Base-by-base conservation (phyloP, 2,113 vertebrate genomes). In the Tachuris rubrigastra region DNA sequence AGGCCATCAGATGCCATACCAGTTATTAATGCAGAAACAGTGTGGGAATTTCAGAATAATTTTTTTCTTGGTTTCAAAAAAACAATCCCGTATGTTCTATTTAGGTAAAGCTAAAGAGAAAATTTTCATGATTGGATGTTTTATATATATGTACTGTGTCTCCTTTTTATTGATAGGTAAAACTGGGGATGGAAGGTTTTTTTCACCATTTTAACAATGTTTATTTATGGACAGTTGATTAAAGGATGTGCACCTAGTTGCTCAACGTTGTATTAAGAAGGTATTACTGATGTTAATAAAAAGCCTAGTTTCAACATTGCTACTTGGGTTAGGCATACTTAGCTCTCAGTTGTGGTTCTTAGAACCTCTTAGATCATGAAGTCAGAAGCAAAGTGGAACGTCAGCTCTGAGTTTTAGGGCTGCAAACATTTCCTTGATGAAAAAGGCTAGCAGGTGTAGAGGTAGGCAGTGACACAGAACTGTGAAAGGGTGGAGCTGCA, bases 271-370 rank as follows among this genome's bases (percentile, higher is more conserved):
- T 86, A 85, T 96, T 95, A 94, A 96, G 96, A 94, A 97, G 94
- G 88, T 97, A 94, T 95, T 98, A 95, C 85, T 95, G 93, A 80
- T 93, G 91, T 89, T 96, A 95, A 87, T 95, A 87, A 92, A 92
- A 81, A 59, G 69, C 91, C 74, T 90, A 10, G 74, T 85, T 89
- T 80, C 87, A 82, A 25, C 52, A 58, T 58, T 88, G 30, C 47
- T 78, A 6, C 84, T 41, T 56, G 81, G 84, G 76, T 75, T 93
- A 56, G 49, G 83, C 76, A 22, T 88, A 60, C 52, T 66, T 74
- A 59, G 52, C 52, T 91, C 84, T 90, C 60, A 67, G 27, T 92
- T 96, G 89, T 85, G 65, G 66, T 87, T 87, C 30, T 4, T 39
- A 56, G 53, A 92, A 71, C 58, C 80, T 94, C 89, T 94, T 73